Evolutionary conservation across 64 coral and sea anemone genomes (phyloP), one percentile per base, ranked within the genome.

Genomic region (Cladopsammia gracilis): DNA sequence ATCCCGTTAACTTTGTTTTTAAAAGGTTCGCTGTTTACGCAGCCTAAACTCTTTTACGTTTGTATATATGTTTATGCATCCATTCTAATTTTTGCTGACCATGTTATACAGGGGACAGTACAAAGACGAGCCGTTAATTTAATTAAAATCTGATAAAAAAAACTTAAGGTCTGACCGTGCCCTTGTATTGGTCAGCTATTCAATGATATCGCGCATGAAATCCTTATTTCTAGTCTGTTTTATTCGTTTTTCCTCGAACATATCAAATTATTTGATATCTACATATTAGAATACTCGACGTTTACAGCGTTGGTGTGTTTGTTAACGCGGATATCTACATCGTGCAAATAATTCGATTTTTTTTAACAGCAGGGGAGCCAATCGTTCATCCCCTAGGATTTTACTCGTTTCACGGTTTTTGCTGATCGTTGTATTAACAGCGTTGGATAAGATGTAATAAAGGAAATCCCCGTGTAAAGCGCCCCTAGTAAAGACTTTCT

Each of bases 131-230:
- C 13, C 19, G 62, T 68, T 84, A 84, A 84, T 83, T 83, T 34
- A 83, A 83, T 48, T 84, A 84, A 64, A 82, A 84, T 84, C 45
- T 67, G 80, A 68, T 67, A 84, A 67, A 84, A 49, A 5, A 3
- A 7, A 20, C 4, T 6, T 45, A 12, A 56, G 4, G 51, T 0
- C 45, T 48, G 72, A 7, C 44, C 18, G 9, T 19, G 14, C 1
- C 72, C 72, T 43, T 13, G 0, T 10, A 4, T 10, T 34, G 42
- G 71, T 10, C 10, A 44, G 14, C 16, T 12, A 73, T 48, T 48
- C 46, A 56, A 13, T 3, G 2, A 18, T 49, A 49, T 75, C 46
- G 13, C 34, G 7, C 70, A 23, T 70, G 67, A 70, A 8, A 25
- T n/a, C 23, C 23, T 34, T 20, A 70, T 45, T 72, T 44, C 26